phyloP scores from a whole-genome alignment of 2,113 vertebrate genomes.

The Dolichotis patagonum region DNA sequence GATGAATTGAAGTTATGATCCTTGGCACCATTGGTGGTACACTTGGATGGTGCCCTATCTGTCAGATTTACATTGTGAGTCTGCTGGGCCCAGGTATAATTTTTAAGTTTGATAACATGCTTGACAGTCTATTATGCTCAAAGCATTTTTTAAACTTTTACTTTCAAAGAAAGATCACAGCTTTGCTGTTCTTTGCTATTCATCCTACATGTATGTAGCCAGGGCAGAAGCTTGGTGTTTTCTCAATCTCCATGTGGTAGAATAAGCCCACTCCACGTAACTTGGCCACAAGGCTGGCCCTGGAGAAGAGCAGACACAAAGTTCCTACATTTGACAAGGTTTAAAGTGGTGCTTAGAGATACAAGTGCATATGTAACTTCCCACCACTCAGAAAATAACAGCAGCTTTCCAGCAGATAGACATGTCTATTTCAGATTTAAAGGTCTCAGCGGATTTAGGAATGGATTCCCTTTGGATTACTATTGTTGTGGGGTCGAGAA shows the following conservation, averaged over 20 bases:
- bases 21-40: background rate
- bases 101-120: conserved; percentile 55
- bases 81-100: conserved; percentile 48
- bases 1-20: conserved; percentile 57
- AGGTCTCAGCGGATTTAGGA: background rate
- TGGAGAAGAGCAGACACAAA: background rate
- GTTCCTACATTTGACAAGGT: background rate
- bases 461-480: background rate
- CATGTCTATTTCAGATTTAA: background rate
- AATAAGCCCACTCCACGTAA: background rate
- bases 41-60: conserved; percentile 20
- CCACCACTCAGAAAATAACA: background rate
- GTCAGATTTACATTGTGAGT: conserved; percentile 64
- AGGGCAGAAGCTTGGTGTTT: background rate
- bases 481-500: background rate
- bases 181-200: conserved; percentile 21
- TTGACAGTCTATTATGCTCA: conserved; percentile 68
- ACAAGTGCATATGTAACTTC: background rate
- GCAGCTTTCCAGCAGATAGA: background rate
- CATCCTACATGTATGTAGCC: background rate
- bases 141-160: conserved; percentile 57
- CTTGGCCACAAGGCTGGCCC: background rate
- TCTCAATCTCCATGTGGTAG: background rate
- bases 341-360: background rate
- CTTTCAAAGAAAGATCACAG: conserved; percentile 67